Percentiles rank a stretch among this genome's conserved stretches.
Evolutionary conservation across 2,888 invertebrate genomes (phyloP).

Genomic region (Cremastinae sp.): DNA sequence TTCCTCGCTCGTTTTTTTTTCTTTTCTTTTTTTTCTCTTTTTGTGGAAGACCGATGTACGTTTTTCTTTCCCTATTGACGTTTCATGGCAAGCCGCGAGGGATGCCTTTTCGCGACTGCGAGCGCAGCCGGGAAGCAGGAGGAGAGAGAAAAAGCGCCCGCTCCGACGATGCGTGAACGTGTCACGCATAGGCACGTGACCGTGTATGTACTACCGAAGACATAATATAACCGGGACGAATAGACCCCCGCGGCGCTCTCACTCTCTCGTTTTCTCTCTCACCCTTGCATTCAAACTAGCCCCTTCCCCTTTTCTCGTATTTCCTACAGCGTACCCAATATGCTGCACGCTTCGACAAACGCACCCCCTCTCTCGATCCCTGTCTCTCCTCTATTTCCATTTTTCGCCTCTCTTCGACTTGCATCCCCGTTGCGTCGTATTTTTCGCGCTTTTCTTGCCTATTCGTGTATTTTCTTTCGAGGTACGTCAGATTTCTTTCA

Average conservation of each 20-base stretch:
- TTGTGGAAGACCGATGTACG: neutral
- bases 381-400: constrained; percentile 47
- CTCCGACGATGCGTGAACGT: constrained; percentile 76
- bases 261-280: constrained; percentile 71
- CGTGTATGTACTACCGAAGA: constrained; percentile 79
- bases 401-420: constrained; percentile 22
- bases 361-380: constrained; percentile 37
- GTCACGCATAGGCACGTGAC: constrained; percentile 79
- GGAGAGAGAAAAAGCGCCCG: constrained; percentile 52
- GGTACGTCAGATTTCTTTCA: too few species aligned
- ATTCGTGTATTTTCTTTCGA: neutral
- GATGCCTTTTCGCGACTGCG: constrained; percentile 55
- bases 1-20: constrained; percentile 31
- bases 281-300: constrained; percentile 61
- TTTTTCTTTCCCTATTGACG: constrained; percentile 10
- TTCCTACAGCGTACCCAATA: constrained; percentile 63
- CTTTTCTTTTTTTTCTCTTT: neutral
- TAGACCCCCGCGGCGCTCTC: constrained; percentile 67
- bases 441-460: neutral
- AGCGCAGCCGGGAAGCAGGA: constrained; percentile 8
- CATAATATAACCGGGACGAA: constrained; percentile 74
- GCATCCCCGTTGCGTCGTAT: constrained; percentile 1
- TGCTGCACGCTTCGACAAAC: constrained; percentile 64
- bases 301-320: constrained; percentile 68
- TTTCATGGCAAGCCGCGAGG: constrained; percentile 13